Percentiles rank a stretch among this genome's conserved stretches.
These are phyloP conservation scores for Colletes collaris DNA, from an alignment of 2,888 invertebrate species.

Conservation along the genomic window DNA sequence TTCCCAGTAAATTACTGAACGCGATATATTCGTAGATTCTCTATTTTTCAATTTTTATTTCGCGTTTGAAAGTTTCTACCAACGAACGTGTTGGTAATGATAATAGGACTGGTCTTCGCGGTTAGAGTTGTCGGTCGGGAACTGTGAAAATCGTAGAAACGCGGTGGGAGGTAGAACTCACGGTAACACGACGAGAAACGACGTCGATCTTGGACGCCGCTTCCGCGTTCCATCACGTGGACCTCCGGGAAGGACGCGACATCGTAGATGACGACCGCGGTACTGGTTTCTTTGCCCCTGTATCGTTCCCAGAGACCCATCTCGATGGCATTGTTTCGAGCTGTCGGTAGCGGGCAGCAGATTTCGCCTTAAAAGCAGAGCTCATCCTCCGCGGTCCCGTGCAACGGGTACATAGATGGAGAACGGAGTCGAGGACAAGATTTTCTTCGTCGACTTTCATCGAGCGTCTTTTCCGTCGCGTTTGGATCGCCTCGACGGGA, in stretches of 20 bases:
- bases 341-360: conserved; percentile 29
- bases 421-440: neutral
- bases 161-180: conserved; percentile 34
- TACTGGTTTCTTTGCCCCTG: conserved; percentile 27
- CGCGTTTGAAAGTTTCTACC: too few species aligned
- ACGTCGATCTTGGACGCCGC: conserved; percentile 49
- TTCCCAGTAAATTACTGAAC: too few species aligned
- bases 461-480: neutral
- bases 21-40: too few species aligned
- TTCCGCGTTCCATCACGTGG: conserved; percentile 75
- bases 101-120: too few species aligned
- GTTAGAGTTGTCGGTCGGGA: neutral
- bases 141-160: conserved; percentile 46
- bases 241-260: conserved; percentile 63
- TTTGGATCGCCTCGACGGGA: neutral
- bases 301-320: conserved; percentile 33
- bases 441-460: conserved; percentile 4
- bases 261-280: conserved; percentile 47
- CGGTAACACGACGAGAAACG: conserved; percentile 42
- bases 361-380: conserved; percentile 39
- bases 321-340: conserved; percentile 58
- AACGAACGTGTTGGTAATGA: too few species aligned
- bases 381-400: neutral
- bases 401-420: conserved; percentile 37
- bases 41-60: too few species aligned